Percentiles rank a stretch among this genome's conserved stretches.
phyloP scores from a whole-genome alignment of 2,113 vertebrate species.

The Callionymus lyra region DNA sequence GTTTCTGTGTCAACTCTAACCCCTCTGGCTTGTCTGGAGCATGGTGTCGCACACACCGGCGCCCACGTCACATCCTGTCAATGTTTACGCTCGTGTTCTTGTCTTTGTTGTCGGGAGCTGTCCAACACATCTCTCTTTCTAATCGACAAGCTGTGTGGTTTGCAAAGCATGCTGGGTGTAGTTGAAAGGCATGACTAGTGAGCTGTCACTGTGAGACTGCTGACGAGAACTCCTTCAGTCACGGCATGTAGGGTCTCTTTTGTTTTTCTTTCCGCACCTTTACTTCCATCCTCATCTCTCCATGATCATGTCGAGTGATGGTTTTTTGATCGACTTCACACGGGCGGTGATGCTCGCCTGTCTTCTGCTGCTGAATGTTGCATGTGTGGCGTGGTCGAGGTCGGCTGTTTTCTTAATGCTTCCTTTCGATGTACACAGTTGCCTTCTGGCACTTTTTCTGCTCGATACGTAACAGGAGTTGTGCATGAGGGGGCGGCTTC shows the following conservation, averaged over 20 bases:
- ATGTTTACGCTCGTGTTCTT: constrained; percentile 29
- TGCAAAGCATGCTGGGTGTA: constrained; percentile 61
- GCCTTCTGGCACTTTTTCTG: constrained; percentile 15
- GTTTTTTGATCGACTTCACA: constrained; percentile 36
- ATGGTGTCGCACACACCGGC: constrained; percentile 46
- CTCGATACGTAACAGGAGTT: constrained; percentile 13
- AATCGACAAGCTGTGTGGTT: constrained; percentile 40
- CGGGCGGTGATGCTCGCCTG: constrained; percentile 44
- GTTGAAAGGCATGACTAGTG: constrained; percentile 54
- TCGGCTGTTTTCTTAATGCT: constrained; percentile 20
- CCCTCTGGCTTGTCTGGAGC: constrained; percentile 52
- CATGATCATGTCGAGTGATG: constrained; percentile 43
- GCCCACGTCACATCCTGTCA: constrained; percentile 30
- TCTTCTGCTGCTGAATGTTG: constrained; percentile 46
- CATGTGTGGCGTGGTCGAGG: constrained; percentile 47
- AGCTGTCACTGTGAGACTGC: constrained; percentile 19
- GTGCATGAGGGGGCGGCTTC: constrained; percentile 45
- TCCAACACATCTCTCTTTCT: constrained; percentile 41
- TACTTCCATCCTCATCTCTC: constrained; percentile 43
- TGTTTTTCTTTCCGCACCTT: constrained; percentile 28
- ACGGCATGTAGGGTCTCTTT: constrained; percentile 54
- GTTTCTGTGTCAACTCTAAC: constrained; percentile 41
- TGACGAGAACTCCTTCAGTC: constrained; percentile 38
- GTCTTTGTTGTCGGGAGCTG: constrained; percentile 44
- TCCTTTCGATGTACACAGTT: constrained; percentile 14